Percentiles rank a stretch among this genome's conserved stretches.
phyloP scores from a whole-genome alignment of 2,797 vertebrate genomes.

The Betta splendens region DNA sequence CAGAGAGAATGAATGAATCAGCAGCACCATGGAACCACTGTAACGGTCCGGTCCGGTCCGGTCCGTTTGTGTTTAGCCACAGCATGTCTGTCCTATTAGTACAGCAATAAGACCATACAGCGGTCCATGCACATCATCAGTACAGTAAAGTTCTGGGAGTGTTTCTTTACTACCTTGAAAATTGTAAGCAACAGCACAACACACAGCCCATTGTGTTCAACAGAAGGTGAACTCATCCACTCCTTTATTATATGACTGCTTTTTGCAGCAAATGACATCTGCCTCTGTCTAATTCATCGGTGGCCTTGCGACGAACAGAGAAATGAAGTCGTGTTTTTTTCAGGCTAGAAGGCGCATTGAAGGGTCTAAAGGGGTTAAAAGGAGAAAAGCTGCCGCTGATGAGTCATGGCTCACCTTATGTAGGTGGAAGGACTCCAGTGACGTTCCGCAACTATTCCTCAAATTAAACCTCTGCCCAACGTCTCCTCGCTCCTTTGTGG shows the following conservation, averaged over 20 bases:
- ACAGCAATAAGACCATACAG: too few species aligned
- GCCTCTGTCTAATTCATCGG: slow-evolving; percentile 18
- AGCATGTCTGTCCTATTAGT: too few species aligned
- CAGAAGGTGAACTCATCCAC: slow-evolving; percentile 2
- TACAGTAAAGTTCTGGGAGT: neutral
- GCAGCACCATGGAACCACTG: too few species aligned
- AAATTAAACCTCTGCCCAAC: slow-evolving; percentile 19
- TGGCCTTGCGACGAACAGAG: slow-evolving; percentile 19
- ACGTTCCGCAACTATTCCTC: slow-evolving; percentile 31
- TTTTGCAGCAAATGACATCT: slow-evolving; percentile 17
- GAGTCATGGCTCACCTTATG: slow-evolving; percentile 52
- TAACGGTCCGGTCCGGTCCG: neutral
- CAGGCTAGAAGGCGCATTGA: slow-evolving; percentile 20
- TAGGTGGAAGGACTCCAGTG: slow-evolving; percentile 29
- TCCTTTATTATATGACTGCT: slow-evolving; percentile 3
- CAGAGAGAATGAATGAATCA: too few species aligned
- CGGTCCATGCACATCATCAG: neutral
- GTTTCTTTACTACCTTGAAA: neutral
- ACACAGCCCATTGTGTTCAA: neutral
- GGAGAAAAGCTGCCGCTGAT: slow-evolving; percentile 23
- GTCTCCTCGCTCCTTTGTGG: slow-evolving; percentile 1
- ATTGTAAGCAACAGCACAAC: neutral
- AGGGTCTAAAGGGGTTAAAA: slow-evolving; percentile 8
- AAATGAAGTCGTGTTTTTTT: slow-evolving; percentile 30
- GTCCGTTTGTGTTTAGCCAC: too few species aligned